Evolutionary conservation across 2,888 invertebrate genomes (phyloP).

Genomic region (Diploptera punctata): DNA sequence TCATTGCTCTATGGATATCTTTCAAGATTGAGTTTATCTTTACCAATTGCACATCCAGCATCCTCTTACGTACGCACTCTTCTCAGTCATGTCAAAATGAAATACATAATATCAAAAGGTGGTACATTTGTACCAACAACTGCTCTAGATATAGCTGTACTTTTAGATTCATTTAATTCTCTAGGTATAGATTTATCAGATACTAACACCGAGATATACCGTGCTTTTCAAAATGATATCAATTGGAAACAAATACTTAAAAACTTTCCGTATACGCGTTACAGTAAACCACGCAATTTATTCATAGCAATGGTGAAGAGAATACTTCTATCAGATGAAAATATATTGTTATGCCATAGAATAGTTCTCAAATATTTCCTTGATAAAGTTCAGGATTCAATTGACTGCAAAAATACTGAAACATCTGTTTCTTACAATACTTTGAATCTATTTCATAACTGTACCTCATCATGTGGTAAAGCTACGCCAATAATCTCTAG

Average conservation of each 20-base stretch:
- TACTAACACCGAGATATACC: conserved; percentile 1
- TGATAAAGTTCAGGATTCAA: background rate
- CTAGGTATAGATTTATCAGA: conserved; percentile 11
- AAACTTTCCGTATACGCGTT: conserved; percentile 13
- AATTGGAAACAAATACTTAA: conserved; percentile 10
- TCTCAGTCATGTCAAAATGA: conserved; percentile 20
- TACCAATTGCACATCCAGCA: conserved; percentile 21
- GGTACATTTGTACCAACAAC: background rate
- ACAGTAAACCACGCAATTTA: conserved; percentile 9
- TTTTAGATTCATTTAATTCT: conserved; percentile 17
- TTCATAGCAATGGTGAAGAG: conserved; percentile 3
- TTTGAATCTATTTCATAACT: background rate
- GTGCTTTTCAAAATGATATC: conserved; percentile 6
- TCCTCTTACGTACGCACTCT: conserved; percentile 21
- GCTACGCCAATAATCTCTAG: background rate
- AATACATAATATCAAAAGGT: conserved; percentile 10
- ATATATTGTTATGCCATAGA: background rate
- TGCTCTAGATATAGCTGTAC: conserved; percentile 6
- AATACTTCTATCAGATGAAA: background rate
- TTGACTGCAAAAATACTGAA: background rate
- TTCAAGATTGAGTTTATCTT: background rate
- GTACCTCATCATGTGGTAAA: background rate
- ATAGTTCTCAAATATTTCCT: conserved; percentile 19
- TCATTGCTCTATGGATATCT: conserved; percentile 9
- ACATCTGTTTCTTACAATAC: background rate